Evolutionary conservation across 2,888 invertebrate species (phyloP), one percentile per base, ranked within the genome.

Genomic region (Torymus tubicola): DNA sequence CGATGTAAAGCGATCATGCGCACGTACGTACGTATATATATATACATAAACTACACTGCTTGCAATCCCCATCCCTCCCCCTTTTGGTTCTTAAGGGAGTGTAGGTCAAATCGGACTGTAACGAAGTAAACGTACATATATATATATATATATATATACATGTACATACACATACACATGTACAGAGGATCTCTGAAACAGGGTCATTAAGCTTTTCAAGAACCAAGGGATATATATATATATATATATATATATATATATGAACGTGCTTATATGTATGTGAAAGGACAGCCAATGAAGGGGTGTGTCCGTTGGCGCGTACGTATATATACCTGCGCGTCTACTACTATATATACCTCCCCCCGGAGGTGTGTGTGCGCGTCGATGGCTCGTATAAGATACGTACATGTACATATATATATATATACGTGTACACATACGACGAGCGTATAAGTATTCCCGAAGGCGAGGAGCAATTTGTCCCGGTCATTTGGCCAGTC

Each of bases 401-500:
- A 21, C 21, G 21, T 21, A 21, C 2, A 21, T 21, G 2, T 21
- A 21, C 2, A 21, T 21, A 21, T 21, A 21, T 21, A 21, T 21
- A 21, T 21, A 21, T 21, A 21, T 21, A 57, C 50, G 16, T 42
- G 31, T 16, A 42, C 24, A 70, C 13, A 52, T 21, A 58, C n/a
- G 88, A 89, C 88, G 31, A 4, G 31, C 31, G 88, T 90, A 90
- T 90, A 90, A 90, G 91, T 90, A 91, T 91, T 91, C 91, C 90
- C 91, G 89, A 88, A 90, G 91, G 91, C 90, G 85, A 90, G 89
- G 89, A 90, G 89, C 91, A 91, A 91, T 91, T 91, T 91, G 91
- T 91, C 91, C 90, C 90, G 90, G 91, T 91, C 90, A 91, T 90
- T 91, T 90, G 90, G 89, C 88, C 87, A 88, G 89, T 90, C 90